phyloP scores from a whole-genome alignment of 2,888 invertebrate species.

The Synergus laeviventris region DNA sequence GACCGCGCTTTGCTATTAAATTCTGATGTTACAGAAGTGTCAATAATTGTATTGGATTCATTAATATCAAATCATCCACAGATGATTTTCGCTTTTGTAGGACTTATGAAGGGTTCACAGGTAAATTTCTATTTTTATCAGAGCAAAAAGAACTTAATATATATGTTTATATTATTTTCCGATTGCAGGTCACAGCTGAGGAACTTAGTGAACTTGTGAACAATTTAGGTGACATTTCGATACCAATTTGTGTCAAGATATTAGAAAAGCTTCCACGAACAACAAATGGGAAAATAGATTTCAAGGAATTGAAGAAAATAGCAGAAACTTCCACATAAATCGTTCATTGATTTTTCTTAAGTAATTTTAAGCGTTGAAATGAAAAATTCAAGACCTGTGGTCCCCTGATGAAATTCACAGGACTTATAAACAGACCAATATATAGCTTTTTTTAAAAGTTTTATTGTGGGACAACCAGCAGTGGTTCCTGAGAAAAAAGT shows the following conservation, averaged over 20 bases:
- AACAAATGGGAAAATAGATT: background rate
- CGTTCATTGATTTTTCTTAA: no score
- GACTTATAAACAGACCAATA: no score
- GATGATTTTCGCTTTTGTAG: constrained; percentile 9
- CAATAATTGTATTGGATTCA: background rate
- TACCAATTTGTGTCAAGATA: constrained; percentile 1
- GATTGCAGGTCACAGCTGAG: background rate
- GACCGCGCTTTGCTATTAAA: background rate
- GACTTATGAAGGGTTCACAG: background rate
- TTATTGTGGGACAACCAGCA: no score
- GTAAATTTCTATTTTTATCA: background rate
- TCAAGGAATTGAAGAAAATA: background rate
- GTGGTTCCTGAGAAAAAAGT: no score
- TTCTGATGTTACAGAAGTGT: background rate
- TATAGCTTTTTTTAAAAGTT: no score
- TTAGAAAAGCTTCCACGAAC: background rate
- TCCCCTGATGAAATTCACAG: no score
- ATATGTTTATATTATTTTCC: background rate
- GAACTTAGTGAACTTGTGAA: constrained; percentile 1
- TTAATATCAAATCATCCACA: background rate
- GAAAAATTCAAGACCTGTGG: no score
- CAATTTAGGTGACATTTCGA: background rate
- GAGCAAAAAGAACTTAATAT: background rate
- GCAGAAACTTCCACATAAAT: background rate
- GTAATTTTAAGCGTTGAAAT: no score